A percentile compares a stretch with the other conserved stretches of the same genome.
phyloP scores from a whole-genome alignment of 2,797 vertebrate species.

The Megalops cyprinoides region DNA sequence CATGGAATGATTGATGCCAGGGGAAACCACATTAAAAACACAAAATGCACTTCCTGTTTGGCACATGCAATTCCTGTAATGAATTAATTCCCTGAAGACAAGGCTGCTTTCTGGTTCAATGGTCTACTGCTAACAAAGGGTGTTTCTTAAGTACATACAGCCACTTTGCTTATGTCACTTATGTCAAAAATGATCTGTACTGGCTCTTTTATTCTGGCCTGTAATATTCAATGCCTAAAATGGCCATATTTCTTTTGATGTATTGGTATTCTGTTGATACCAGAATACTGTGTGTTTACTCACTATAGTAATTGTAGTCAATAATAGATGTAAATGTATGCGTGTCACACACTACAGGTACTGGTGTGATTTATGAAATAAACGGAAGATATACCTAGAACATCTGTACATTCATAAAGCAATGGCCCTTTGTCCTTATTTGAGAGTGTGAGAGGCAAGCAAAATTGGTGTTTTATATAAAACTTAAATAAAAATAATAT shows the following conservation, averaged over 20 bases:
- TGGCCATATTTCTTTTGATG: background rate
- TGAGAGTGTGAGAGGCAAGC: conserved; percentile 23
- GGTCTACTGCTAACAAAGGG: conserved; percentile 28
- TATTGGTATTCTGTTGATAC: too few relatives aligned
- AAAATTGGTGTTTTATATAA: conserved; percentile 45
- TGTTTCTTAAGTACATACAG: conserved; percentile 31
- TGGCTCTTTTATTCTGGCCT: background rate
- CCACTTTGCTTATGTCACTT: conserved; percentile 26
- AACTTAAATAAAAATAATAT: conserved; percentile 43
- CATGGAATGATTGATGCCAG: conserved; percentile 89
- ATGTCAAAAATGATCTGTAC: conserved; percentile 9
- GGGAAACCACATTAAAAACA: conserved; percentile 84
- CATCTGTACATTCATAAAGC: conserved; percentile 45
- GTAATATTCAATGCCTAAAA: background rate
- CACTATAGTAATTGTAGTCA: background rate
- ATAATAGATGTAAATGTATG: conserved; percentile 52
- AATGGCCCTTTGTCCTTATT: conserved; percentile 34
- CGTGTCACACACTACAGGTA: conserved; percentile 49
- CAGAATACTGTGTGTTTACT: background rate
- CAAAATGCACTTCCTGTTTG: conserved; percentile 75
- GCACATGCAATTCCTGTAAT: conserved; percentile 62
- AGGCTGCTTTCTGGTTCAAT: conserved; percentile 40
- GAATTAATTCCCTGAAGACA: conserved; percentile 65
- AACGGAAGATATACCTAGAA: conserved; percentile 43
- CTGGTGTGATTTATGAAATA: conserved; percentile 50